Evolutionary conservation across 2,888 invertebrate species (phyloP).

Genomic region (Cataglyphis cursor): DNA sequence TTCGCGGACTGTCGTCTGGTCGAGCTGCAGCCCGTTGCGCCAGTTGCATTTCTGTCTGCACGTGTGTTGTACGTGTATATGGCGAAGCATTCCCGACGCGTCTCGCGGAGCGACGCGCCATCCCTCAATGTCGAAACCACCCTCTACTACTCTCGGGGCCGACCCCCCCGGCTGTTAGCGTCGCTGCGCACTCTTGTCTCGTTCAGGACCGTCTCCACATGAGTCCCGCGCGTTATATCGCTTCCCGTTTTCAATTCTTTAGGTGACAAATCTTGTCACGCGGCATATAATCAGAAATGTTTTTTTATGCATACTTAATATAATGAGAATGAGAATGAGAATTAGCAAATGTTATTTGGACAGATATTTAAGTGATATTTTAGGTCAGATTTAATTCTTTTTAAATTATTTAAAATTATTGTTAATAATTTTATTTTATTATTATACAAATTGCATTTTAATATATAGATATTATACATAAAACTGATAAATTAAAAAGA

Average conservation of each 20-base stretch:
- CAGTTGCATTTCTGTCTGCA: constrained; percentile 62
- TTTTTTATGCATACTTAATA: not conserved
- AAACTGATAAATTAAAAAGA: not conserved
- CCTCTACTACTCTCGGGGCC: constrained; percentile 63
- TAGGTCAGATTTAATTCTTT: not conserved
- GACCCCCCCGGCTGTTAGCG: constrained; percentile 46
- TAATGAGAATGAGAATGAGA: not conserved
- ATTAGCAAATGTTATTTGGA: not conserved
- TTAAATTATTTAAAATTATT: not conserved
- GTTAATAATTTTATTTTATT: not conserved
- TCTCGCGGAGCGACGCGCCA: constrained; percentile 73
- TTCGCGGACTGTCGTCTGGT: constrained; percentile 46
- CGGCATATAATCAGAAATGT: not conserved
- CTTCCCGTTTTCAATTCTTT: not conserved
- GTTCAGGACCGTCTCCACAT: constrained; percentile 7
- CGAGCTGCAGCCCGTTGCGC: constrained; percentile 54
- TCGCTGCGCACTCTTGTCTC: constrained; percentile 23
- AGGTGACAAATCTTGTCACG: not conserved
- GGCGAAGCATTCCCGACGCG: constrained; percentile 71
- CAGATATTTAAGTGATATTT: not conserved
- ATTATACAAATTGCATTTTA: not conserved
- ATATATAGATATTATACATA: not conserved
- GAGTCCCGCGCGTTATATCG: not conserved
- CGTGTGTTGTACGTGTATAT: constrained; percentile 54
- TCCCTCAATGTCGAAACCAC: constrained; percentile 76